phyloP scores from a whole-genome alignment of 1,140 invertebrate genomes.

The Heliothis subflexa region DNA sequence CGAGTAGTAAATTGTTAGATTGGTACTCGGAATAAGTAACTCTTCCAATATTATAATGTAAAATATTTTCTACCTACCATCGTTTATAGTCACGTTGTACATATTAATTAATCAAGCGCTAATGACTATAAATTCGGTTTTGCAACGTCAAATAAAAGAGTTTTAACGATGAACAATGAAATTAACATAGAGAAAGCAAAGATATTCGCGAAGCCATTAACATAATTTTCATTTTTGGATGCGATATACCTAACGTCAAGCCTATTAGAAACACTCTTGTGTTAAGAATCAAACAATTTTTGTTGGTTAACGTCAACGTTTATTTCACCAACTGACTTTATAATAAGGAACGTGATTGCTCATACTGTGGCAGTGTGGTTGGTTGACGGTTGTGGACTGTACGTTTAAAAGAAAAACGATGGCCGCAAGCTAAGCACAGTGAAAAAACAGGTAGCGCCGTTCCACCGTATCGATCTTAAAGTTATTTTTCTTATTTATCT shows the following conservation, averaged over 20 bases:
- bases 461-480: constrained; percentile 83
- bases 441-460: constrained; percentile 85
- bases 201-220: not conserved
- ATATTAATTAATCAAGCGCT: too few species aligned
- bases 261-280: too few species aligned
- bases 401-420: constrained; percentile 58
- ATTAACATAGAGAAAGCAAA: constrained; percentile 16
- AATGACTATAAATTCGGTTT: too few species aligned
- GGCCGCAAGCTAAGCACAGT: constrained; percentile 71
- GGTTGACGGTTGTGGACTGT: constrained; percentile 21
- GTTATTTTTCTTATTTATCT: constrained; percentile 85
- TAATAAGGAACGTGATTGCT: not conserved
- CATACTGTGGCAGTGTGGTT: constrained; percentile 9
- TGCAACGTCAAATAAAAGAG: too few species aligned
- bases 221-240: not conserved
- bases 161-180: not conserved
- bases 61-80: too few species aligned
- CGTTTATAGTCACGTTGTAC: too few species aligned
- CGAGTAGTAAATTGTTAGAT: too few species aligned
- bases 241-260: not conserved
- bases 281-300: too few species aligned
- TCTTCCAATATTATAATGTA: too few species aligned
- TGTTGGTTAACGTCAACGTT: too few species aligned
- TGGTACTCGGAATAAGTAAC: too few species aligned
- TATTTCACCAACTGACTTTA: not conserved